These are phyloP conservation scores for Leucophenga montana DNA, from an alignment of 2,888 invertebrate genomes.

Conservation along the genomic window DNA sequence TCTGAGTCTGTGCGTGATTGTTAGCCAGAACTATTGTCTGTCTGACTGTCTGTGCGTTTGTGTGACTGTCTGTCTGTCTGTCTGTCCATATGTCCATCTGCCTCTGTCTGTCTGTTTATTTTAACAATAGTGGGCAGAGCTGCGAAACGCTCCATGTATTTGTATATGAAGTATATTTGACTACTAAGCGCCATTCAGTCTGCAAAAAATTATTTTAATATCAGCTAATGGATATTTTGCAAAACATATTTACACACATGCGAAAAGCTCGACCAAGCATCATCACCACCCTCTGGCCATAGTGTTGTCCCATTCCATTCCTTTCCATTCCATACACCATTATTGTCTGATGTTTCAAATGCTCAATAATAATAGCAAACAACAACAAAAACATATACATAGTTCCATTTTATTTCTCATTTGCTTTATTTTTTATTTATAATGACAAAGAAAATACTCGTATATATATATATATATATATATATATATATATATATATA, in stretches of 20 bases:
- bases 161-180: conserved; percentile 29
- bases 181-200: conserved; percentile 56
- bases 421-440: conserved; percentile 47
- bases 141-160: neutral
- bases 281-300: neutral
- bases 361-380: conserved; percentile 65
- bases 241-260: conserved; percentile 2
- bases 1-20: conserved; percentile 24
- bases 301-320: too few species aligned
- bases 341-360: conserved; percentile 64
- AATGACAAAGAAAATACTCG: too few species aligned
- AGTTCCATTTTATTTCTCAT: neutral
- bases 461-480: too few species aligned
- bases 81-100: conserved; percentile 19
- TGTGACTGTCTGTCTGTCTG: conserved; percentile 5
- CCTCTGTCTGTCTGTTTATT: conserved; percentile 33
- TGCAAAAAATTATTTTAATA: conserved; percentile 62
- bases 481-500: too few species aligned
- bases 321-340: conserved; percentile 30
- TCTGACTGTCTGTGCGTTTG: conserved; percentile 30
- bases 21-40: conserved; percentile 25
- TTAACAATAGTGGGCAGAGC: neutral
- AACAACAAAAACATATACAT: conserved; percentile 42
- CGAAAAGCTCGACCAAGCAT: neutral
- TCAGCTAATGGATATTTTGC: conserved; percentile 62